These are phyloP conservation scores for Stenchaetothrips biformis DNA, from an alignment of 2,888 invertebrate species.

Conservation along the genomic window DNA sequence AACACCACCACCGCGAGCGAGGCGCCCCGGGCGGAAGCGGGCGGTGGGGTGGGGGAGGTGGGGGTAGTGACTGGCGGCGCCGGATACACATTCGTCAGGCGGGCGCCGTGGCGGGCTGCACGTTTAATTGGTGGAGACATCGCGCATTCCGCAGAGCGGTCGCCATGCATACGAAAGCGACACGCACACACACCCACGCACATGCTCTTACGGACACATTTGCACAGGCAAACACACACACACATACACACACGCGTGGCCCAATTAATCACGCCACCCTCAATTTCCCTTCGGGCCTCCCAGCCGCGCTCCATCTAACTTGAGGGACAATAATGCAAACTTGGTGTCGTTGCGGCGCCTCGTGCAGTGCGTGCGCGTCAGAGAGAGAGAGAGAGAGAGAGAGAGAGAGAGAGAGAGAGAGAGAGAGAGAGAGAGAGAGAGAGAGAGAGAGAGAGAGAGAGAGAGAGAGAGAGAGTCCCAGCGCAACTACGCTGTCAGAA, in stretches of 20 bases:
- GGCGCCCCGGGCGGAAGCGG: neutral
- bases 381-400: neutral
- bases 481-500: no score
- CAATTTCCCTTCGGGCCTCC: no score
- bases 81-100: neutral
- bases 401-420: neutral
- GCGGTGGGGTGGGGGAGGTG: neutral
- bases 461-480: neutral
- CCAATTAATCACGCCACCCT: neutral
- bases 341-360: no score
- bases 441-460: neutral
- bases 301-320: no score
- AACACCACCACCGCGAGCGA: no score
- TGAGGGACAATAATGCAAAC: no score
- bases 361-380: neutral
- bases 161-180: neutral
- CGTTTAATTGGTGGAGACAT: neutral
- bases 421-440: neutral
- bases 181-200: neutral
- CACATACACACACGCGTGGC: neutral
- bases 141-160: neutral
- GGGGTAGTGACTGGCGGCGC: neutral
- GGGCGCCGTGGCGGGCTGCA: neutral
- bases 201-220: neutral
- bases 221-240: neutral